phyloP scores from a whole-genome alignment of 2,888 invertebrate genomes.

The Nemoura dubitans region DNA sequence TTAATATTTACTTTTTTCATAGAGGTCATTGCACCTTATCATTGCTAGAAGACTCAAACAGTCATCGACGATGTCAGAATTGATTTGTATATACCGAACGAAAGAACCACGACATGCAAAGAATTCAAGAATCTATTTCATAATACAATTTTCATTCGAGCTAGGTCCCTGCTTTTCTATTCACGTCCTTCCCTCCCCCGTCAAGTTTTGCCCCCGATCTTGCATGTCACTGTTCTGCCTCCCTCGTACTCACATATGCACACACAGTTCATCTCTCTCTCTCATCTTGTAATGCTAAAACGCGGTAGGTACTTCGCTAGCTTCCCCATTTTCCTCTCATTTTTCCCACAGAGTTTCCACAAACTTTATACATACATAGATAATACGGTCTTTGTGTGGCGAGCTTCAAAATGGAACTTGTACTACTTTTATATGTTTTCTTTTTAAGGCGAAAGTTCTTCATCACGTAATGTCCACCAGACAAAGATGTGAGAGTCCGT shows the following conservation, averaged over 20 bases:
- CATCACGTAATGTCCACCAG: neutral
- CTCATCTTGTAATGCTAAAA: constrained; percentile 25
- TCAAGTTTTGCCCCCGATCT: neutral
- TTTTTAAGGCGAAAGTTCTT: neutral
- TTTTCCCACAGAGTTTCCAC: constrained; percentile 22
- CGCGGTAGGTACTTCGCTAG: constrained; percentile 25
- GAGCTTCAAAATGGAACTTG: neutral
- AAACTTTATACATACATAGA: constrained; percentile 21
- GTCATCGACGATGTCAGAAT: constrained; percentile 22
- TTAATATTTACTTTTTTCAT: neutral
- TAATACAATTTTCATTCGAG: constrained; percentile 30
- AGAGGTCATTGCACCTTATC: neutral
- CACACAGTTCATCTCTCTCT: constrained; percentile 35
- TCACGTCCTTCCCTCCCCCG: neutral
- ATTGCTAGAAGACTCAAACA: neutral
- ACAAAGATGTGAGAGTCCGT: neutral
- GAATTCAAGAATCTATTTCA: constrained; percentile 45
- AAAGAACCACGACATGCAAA: constrained; percentile 37
- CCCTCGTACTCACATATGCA: constrained; percentile 41
- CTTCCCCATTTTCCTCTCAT: constrained; percentile 26
- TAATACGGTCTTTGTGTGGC: neutral
- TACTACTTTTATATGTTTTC: neutral
- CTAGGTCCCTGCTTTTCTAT: neutral
- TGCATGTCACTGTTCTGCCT: constrained; percentile 45
- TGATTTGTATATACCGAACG: constrained; percentile 45